phyloP scores from a whole-genome alignment of 1,140 invertebrate species.

The Tigriopus japonicus region DNA sequence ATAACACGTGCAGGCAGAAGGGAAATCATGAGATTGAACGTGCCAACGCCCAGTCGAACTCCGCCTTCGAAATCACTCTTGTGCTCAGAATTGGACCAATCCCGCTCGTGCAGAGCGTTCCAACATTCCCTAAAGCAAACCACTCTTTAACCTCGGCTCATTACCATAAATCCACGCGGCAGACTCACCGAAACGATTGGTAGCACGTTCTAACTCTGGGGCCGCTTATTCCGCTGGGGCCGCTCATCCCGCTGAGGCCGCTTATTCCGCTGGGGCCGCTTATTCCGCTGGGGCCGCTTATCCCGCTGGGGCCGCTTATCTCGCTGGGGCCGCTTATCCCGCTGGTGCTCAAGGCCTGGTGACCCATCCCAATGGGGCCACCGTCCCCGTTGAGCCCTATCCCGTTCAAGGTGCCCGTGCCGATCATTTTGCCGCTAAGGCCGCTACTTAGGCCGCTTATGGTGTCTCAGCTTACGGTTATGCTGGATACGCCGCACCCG shows the following conservation, averaged over 20 bases:
- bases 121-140: conserved; percentile 53
- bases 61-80: conserved; percentile 79
- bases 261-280: no score
- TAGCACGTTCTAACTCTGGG: conserved; percentile 80
- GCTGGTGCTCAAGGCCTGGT: neutral
- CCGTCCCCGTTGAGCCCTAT: neutral
- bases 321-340: no score
- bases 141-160: conserved; percentile 7
- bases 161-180: neutral
- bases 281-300: no score
- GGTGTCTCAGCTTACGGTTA: neutral
- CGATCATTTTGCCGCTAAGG: neutral
- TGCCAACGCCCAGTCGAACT: conserved; percentile 74
- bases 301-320: no score
- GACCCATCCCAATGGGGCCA: neutral
- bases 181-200: conserved; percentile 69
- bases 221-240: no score
- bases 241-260: no score
- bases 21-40: conserved; percentile 83
- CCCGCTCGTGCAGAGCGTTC: conserved; percentile 52
- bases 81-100: conserved; percentile 41
- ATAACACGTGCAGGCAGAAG: conserved; percentile 63
- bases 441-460: neutral
- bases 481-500: neutral
- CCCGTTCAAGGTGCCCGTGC: neutral